Evolutionary conservation across 2,113 vertebrate species (phyloP).

Genomic region (Mandrillus leucophaeus): DNA sequence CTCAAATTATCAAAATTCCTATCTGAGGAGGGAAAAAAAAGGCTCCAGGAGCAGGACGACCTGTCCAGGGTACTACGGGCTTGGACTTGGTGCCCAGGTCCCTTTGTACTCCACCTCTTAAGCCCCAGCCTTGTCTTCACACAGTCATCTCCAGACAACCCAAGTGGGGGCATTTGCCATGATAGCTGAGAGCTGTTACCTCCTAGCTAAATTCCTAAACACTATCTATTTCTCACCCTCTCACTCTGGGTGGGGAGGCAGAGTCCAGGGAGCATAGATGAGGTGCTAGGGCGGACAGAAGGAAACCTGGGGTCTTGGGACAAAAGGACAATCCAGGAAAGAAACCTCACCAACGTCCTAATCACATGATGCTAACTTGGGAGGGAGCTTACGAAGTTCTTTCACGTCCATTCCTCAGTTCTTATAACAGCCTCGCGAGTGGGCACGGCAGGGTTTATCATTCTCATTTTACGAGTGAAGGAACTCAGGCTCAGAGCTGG

Average conservation of each 20-base stretch:
- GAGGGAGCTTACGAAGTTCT: neutral
- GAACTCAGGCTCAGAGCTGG: neutral
- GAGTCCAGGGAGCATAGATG: neutral
- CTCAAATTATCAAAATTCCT: neutral
- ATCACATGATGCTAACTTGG: neutral
- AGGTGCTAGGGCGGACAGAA: neutral
- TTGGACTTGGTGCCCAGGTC: neutral
- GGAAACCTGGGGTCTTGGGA: neutral
- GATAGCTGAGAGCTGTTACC: neutral
- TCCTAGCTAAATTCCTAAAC: neutral
- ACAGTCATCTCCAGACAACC: neutral
- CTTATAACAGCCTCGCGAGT: neutral
- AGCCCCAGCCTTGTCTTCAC: neutral
- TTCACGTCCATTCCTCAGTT: neutral
- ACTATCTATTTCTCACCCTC: neutral
- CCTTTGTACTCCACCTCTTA: neutral
- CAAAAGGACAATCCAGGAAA: neutral
- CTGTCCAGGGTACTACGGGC: neutral
- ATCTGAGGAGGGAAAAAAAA: neutral
- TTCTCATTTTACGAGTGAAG: neutral
- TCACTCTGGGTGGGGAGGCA: neutral
- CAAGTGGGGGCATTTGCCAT: neutral
- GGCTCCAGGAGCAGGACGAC: neutral
- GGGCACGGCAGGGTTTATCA: neutral
- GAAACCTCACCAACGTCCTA: neutral